Conservation (phyloP, 1,140 invertebrate species). For the Ptiloglossa arizonensis region DNA sequence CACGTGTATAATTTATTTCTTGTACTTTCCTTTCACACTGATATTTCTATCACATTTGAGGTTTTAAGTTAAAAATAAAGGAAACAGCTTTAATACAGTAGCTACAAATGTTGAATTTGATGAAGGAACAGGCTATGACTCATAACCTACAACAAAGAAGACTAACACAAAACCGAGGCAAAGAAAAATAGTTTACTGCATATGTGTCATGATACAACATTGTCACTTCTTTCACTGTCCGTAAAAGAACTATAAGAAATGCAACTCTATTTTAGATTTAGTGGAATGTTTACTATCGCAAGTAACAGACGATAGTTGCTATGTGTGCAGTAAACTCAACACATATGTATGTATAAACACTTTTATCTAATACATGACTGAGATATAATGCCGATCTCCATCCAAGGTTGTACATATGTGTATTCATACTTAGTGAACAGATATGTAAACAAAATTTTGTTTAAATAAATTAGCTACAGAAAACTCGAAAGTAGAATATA, state of each 20-base stretch:
- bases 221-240: background rate
- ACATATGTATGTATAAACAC: background rate
- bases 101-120: background rate
- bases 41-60: constrained; percentile 6
- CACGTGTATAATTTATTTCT: background rate
- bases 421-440: too few relatives aligned
- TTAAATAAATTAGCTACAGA: too few relatives aligned
- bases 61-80: background rate
- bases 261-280: background rate
- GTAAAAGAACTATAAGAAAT: background rate
- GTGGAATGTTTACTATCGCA: constrained; percentile 40
- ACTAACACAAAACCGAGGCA: background rate
- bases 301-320: constrained; percentile 6
- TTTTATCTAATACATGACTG: background rate
- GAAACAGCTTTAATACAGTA: background rate
- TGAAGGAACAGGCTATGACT: constrained; percentile 27
- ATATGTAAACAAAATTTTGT: too few relatives aligned
- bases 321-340: background rate
- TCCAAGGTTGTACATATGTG: background rate
- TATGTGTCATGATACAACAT: background rate
- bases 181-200: background rate
- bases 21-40: background rate
- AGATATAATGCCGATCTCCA: background rate
- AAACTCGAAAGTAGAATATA: too few relatives aligned
- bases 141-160: constrained; percentile 60